Percentiles rank a stretch among this genome's conserved stretches.
These are phyloP conservation scores for Nysson spinosus DNA, from an alignment of 2,888 invertebrate species.

Conservation along the genomic window DNA sequence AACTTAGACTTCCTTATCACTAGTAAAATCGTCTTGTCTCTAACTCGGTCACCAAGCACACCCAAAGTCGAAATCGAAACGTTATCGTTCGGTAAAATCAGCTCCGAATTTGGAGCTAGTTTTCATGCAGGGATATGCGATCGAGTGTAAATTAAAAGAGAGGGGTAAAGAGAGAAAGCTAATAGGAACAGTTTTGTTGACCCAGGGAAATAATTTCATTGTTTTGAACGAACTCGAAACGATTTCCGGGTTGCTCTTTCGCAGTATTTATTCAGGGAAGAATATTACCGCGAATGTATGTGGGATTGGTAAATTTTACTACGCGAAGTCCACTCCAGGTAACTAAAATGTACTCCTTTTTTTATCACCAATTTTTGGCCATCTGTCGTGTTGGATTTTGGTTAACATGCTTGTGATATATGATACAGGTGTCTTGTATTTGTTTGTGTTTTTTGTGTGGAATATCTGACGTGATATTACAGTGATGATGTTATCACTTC, in stretches of 20 bases:
- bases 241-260: conserved; percentile 1
- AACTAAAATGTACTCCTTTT: background rate
- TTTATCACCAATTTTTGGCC: background rate
- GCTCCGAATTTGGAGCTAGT: background rate
- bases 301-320: conserved; percentile 32
- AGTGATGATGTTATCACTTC: too few species aligned
- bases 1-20: too few species aligned
- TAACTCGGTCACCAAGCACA: too few species aligned
- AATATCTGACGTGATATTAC: too few species aligned
- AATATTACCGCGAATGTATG: conserved; percentile 11
- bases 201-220: conserved; percentile 17
- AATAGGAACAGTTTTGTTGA: background rate
- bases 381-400: too few species aligned
- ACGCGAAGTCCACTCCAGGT: conserved; percentile 6
- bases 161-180: too few species aligned
- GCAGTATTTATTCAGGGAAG: conserved; percentile 2
- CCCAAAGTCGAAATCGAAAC: too few species aligned
- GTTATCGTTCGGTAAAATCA: background rate
- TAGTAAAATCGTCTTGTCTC: too few species aligned
- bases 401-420: too few species aligned
- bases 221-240: conserved; percentile 8
- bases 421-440: too few species aligned
- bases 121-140: background rate
- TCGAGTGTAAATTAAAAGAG: too few species aligned
- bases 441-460: too few species aligned